phyloP scores from a whole-genome alignment of 2,797 vertebrate genomes.

The Botia kubotai region DNA sequence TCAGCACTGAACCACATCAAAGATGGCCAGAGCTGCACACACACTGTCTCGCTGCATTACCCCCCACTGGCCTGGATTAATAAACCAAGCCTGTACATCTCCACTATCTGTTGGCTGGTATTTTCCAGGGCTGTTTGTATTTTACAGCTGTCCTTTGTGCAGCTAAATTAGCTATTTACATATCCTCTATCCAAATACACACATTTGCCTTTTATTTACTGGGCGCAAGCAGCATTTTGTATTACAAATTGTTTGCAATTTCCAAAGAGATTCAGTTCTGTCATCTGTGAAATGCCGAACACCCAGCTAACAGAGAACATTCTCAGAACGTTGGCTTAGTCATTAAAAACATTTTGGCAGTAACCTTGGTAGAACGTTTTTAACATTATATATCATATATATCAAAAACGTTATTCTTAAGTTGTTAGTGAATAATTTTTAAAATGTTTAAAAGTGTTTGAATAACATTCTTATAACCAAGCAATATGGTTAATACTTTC shows the following conservation, averaged over 20 bases:
- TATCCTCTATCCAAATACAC: slow-evolving; percentile 2
- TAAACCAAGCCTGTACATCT: slow-evolving; percentile 12
- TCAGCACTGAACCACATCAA: slow-evolving; percentile 38
- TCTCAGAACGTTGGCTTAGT: too few relatives aligned
- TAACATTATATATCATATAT: too few relatives aligned
- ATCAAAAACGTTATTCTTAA: too few relatives aligned
- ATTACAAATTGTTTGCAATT: slow-evolving; percentile 2
- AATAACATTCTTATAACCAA: too few relatives aligned
- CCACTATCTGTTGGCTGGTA: background rate
- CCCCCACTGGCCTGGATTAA: background rate
- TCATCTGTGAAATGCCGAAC: too few relatives aligned
- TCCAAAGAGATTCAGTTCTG: background rate
- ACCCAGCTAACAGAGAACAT: too few relatives aligned
- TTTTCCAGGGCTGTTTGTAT: background rate
- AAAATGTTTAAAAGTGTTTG: too few relatives aligned
- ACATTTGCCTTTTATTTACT: background rate
- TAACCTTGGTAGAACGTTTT: too few relatives aligned
- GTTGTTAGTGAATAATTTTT: too few relatives aligned
- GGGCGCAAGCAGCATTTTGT: background rate
- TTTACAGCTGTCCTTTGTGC: slow-evolving; percentile 6
- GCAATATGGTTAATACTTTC: too few relatives aligned
- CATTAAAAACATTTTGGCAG: too few relatives aligned
- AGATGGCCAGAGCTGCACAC: slow-evolving; percentile 7
- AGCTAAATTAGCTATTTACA: background rate
- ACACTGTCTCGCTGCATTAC: background rate